Evolutionary conservation across 2,797 vertebrate genomes (phyloP).

Genomic region (Amblyraja radiata): DNA sequence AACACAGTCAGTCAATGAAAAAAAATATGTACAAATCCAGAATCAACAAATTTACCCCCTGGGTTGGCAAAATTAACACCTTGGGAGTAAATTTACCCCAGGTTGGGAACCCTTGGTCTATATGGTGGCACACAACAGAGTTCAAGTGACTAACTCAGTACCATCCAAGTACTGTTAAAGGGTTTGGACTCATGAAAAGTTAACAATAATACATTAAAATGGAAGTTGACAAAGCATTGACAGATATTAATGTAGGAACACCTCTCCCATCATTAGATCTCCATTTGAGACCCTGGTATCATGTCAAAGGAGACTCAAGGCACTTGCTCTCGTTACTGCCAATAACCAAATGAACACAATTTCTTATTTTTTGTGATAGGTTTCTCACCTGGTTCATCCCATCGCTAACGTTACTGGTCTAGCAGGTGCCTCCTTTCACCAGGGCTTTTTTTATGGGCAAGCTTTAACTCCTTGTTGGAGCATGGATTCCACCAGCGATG

Average conservation of each 20-base stretch:
- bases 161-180: background rate
- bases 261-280: background rate
- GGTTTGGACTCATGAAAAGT: background rate
- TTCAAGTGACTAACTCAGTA: background rate
- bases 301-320: background rate
- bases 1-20: too few species aligned
- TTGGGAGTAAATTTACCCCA: too few species aligned
- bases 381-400: background rate
- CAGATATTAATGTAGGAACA: too few species aligned
- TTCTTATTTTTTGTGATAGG: too few species aligned
- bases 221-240: background rate
- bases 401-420: background rate
- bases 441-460: background rate
- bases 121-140: background rate
- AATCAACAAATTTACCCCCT: too few species aligned
- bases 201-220: background rate
- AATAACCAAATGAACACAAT: background rate
- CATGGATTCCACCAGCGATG: background rate
- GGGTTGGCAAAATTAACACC: too few species aligned
- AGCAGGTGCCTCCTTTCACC: background rate
- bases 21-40: too few species aligned
- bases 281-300: too few species aligned
- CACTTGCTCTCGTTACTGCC: background rate
- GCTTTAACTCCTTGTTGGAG: background rate
- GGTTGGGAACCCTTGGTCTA: background rate